Base-by-base conservation (phyloP, 2,888 invertebrate genomes). In the Cyaniris semiargus region DNA sequence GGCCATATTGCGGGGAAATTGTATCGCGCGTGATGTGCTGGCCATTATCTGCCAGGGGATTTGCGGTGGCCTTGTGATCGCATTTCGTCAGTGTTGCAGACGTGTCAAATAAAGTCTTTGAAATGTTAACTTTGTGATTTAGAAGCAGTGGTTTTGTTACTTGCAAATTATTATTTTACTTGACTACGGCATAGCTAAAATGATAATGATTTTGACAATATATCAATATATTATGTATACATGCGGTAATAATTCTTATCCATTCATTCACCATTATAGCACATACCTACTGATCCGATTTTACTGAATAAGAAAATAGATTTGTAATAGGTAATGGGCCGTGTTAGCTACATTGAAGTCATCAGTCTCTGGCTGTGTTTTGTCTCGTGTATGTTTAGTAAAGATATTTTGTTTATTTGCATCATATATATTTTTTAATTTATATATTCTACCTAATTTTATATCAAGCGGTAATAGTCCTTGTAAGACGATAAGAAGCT, bases 1-100 rank as follows among this genome's bases (percentile, higher is more conserved):
- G 74, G 74, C 53, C 44, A 53, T 74, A 72, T 72, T 44, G 23
- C 27, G 23, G 74, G 74, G 48, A 44, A 74, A 74, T 53, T 74
- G 74, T 74, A 48, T 48, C 74, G 31, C 48, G 27, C 74, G 74
- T 74, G 74, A 74, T 15, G 53, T 18, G 71, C 38, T 71, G 71
- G 34, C 3, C 27, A 74, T 27, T 53, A 21, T 6, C 18, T 74
- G 48, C 7, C 74, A 27, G 27, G 74, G 48, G 44, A 74, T 23
- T 2, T 66, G 27, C 71, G 48, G 6, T 74, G 74, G 74, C 48
- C 48, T 74, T 48, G 44, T 74, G 48, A 74, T 74, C 74, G 74
- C 48, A 74, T 74, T 74, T 74, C 74, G 74, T n/a, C 27, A 31
- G 66, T 66, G 4, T 60, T 60, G 60, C 60, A 60, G 23, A 13